Percentiles rank a stretch among this genome's conserved stretches.
These are phyloP conservation scores for Temnothorax rugatulus DNA, from an alignment of 2,888 invertebrate species.

Conservation along the genomic window DNA sequence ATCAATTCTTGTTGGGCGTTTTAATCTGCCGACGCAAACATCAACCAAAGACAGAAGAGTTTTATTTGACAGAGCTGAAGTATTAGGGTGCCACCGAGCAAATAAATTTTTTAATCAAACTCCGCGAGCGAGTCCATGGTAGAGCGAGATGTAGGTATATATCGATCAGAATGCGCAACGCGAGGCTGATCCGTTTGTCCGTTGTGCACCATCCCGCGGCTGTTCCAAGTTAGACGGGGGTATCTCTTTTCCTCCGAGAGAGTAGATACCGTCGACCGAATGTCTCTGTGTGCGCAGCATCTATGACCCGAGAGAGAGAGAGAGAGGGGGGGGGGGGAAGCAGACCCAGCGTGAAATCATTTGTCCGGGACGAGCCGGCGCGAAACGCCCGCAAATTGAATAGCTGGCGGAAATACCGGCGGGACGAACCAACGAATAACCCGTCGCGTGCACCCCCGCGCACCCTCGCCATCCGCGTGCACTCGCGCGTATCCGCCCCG, in stretches of 20 bases:
- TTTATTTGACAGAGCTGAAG: neutral
- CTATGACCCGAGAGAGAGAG: constrained; percentile 65
- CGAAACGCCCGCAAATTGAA: constrained; percentile 81
- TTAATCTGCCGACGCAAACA: neutral
- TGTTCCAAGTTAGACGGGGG: constrained; percentile 30
- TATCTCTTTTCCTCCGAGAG: constrained; percentile 46
- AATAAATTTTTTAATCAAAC: constrained; percentile 53
- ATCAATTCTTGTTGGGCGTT: neutral
- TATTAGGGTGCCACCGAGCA: constrained; percentile 2
- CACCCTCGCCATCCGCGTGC: constrained; percentile 22
- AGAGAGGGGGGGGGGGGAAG: constrained; percentile 45
- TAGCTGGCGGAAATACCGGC: constrained; percentile 80
- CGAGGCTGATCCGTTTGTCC: constrained; percentile 45
- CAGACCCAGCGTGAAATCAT: constrained; percentile 79
- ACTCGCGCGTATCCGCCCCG: constrained; percentile 65
- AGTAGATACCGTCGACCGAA: constrained; percentile 11
- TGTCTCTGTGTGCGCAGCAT: constrained; percentile 63
- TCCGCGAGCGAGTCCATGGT: constrained; percentile 3
- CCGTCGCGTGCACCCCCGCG: constrained; percentile 67
- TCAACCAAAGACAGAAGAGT: neutral
- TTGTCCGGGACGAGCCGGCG: constrained; percentile 76
- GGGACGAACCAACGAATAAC: constrained; percentile 79
- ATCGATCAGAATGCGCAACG: constrained; percentile 37
- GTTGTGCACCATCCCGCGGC: constrained; percentile 29
- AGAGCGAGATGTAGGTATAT: constrained; percentile 13